Evolutionary conservation across 2,113 vertebrate genomes (phyloP).

Genomic region (Gnathonemus longibarbis): DNA sequence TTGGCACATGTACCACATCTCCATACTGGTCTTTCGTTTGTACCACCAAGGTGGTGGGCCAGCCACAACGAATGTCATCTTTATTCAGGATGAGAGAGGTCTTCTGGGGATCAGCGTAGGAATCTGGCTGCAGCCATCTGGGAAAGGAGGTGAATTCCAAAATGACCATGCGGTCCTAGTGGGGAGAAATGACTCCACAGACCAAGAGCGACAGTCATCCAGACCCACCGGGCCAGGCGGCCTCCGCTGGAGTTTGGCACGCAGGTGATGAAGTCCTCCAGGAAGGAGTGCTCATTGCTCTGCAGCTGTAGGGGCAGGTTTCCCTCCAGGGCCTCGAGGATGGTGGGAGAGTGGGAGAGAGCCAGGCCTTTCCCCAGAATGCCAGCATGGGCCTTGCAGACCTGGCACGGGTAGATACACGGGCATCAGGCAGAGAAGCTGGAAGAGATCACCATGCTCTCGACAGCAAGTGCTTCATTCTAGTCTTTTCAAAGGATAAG

Average conservation of each 20-base stretch:
- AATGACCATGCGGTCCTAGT: neutral
- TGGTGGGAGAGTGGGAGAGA: slow-evolving; percentile 90
- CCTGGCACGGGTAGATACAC: slow-evolving; percentile 50
- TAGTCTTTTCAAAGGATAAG: neutral
- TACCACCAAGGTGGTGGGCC: slow-evolving; percentile 92
- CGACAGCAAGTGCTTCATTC: neutral
- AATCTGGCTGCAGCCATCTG: slow-evolving; percentile 98
- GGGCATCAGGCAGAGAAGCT: neutral
- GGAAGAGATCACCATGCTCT: neutral
- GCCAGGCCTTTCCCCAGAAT: slow-evolving; percentile 94
- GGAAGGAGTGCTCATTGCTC: slow-evolving; percentile 94
- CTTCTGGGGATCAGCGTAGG: slow-evolving; percentile 95
- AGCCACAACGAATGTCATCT: slow-evolving; percentile 94
- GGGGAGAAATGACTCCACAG: neutral
- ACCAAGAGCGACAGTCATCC: neutral
- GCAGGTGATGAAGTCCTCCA: slow-evolving; percentile 96
- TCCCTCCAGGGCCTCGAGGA: slow-evolving; percentile 91
- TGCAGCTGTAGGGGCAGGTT: slow-evolving; percentile 90
- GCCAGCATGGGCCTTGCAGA: slow-evolving; percentile 89
- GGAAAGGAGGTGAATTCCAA: neutral
- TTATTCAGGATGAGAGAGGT: slow-evolving; percentile 93
- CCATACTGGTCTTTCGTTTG: slow-evolving; percentile 99
- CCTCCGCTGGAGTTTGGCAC: slow-evolving; percentile 90
- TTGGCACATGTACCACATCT: slow-evolving; percentile 93
- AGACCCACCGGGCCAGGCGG: slow-evolving; percentile 80